phyloP scores from a whole-genome alignment of 30 jellyfish, hydroid and myxozoan species.

The Turritopsis rubra region DNA sequence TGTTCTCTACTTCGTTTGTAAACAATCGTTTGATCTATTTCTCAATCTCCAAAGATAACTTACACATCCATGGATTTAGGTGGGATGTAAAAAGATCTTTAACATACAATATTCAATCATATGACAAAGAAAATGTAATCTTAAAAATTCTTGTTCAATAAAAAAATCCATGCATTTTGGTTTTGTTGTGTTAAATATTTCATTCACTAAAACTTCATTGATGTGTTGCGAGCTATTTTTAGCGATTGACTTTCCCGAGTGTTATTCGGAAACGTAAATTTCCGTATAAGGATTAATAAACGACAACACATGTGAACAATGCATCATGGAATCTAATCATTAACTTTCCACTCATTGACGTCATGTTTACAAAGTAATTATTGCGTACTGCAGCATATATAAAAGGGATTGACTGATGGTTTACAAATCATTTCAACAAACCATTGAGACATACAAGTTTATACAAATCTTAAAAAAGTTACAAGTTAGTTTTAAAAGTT shows the following conservation, averaged over 20 bases:
- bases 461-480: background rate
- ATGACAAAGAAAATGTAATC: background rate
- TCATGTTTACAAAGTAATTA: background rate
- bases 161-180: background rate
- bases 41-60: background rate
- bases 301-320: background rate
- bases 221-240: background rate
- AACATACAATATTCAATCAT: background rate
- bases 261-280: background rate
- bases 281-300: background rate
- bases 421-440: background rate
- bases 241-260: background rate
- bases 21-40: background rate
- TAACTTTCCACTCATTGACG: background rate
- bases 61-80: background rate
- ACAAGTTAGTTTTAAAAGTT: too few species aligned
- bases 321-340: background rate
- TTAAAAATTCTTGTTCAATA: background rate
- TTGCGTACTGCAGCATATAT: background rate
- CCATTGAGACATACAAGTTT: background rate
- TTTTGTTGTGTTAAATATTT: background rate
- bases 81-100: background rate
- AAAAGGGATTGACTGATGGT: background rate
- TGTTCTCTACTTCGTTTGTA: background rate
- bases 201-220: background rate